Evolutionary conservation across 2,113 vertebrate species (phyloP), one percentile per base, ranked within the genome.

Genomic region (Oncorhynchus clarkii): DNA sequence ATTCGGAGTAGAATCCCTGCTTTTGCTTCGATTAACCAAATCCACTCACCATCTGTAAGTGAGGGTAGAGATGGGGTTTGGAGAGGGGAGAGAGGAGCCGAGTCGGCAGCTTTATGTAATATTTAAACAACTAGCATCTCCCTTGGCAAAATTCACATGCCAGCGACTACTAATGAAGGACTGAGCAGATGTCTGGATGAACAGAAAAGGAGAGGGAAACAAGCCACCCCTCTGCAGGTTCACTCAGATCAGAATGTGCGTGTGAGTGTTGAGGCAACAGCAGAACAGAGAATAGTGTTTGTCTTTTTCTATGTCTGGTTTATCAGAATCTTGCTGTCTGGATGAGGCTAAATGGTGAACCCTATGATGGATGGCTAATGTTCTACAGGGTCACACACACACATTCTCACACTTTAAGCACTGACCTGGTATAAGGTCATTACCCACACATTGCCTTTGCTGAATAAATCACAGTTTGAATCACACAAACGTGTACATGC

Each of bases 181-280:
- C n/a, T 18, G 70, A 78, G 20, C 76, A 78, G 60, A 72, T 78
- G 76, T 66, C 49, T 54, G 49, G 70, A 66, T 34, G 39, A 74
- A 66, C 48, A 29, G 22, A 14, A 27, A 24, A 71, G 70, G 27
- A 59, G 18, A 20, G 24, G 24, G 22, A 9, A 66, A 62, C n/a
- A 62, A 22, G 22, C 13, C 54, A 18, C 54, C 54, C 14, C 9
- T 64, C 62, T 67, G 65, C 26, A 67, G 14, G 66, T 67, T 29
- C 66, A 51, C 13, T 71, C 24, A 54, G 48, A 39, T 62, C 16
- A 60, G 27, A 73, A 64, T 73, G 20, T 72, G 13, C 13, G 16
- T 22, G 18, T 3, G 51, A 54, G 16, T 54, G 51, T 54, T 54
- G 51, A 54, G 51, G 51, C 51, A 54, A 16, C 13, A 54, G 51